Evolutionary conservation across 2,888 invertebrate genomes (phyloP), one percentile per base, ranked within the genome.

Genomic region (Heliothis peltigera): DNA sequence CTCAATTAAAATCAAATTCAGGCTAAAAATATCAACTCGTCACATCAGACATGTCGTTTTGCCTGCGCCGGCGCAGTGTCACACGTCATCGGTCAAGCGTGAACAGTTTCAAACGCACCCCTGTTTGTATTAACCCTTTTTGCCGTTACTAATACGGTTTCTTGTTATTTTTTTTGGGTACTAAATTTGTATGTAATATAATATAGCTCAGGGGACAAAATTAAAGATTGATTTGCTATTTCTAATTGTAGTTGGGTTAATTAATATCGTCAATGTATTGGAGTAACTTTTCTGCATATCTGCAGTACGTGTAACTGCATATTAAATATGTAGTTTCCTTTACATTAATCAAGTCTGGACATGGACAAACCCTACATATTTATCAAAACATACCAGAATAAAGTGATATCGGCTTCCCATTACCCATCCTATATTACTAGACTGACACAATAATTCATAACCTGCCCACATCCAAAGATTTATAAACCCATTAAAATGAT

Each of bases 21-120:
- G 49, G 28, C 75, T 66, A 66, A 79, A 81, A 75, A 73, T 76
- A 77, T 47, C 75, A 44, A 17, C 49, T 51, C 60, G 57, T 68
- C 74, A 75, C 70, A 75, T 59, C 61, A 73, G 58, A 67, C 52
- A 54, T 61, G 72, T 79, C 71, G 65, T 78, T 80, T 81, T 75
- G 67, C 58, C 53, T 75, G 75, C 71, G 77, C 70, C 82, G 72
- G 70, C 69, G 70, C 75, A 65, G 22, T 51, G 77, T 81, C 73
- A 75, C 80, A 73, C 74, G 52, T 70, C 75, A 70, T 63, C 79
- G 74, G 75, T 74, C 87, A 87, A 85, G 83, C 88, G 85, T 83
- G 67, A 75, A 81, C 73, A 65, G 72, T 75, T 75, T 68, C 66
- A 74, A 79, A 78, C 75, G 77, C 80, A 82, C 84, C 82, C 84